Percentiles rank a stretch among this genome's conserved stretches.
Conservation (phyloP, 2,797 vertebrate species). For the Erpetoichthys calabaricus region DNA sequence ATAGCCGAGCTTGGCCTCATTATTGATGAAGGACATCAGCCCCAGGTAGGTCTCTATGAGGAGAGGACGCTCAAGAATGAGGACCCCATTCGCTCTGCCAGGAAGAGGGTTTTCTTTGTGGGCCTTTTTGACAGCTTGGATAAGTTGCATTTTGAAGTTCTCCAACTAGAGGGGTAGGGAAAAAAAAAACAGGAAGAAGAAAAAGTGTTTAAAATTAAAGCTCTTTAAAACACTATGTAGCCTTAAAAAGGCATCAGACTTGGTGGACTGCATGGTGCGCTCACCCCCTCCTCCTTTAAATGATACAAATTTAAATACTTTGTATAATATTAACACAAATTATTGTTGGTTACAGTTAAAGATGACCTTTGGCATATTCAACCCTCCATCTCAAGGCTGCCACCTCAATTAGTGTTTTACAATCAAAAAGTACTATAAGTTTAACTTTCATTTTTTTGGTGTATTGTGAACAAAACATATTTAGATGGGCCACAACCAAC, state of each 20-base stretch:
- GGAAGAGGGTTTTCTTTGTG: conserved; percentile 67
- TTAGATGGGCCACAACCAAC: too few relatives aligned
- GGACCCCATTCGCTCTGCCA: conserved; percentile 55
- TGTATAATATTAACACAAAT: too few relatives aligned
- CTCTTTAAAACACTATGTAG: background rate
- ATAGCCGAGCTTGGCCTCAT: conserved; percentile 89
- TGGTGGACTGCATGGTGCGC: background rate
- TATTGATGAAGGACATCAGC: conserved; percentile 94
- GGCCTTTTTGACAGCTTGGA: conserved; percentile 85
- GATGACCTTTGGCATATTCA: too few relatives aligned
- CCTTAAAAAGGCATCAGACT: background rate
- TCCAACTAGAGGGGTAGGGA: conserved; percentile 55
- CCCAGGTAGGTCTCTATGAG: conserved; percentile 94
- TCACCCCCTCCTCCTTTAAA: background rate
- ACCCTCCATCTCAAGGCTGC: too few relatives aligned
- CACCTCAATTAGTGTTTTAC: too few relatives aligned
- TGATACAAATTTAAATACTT: too few relatives aligned
- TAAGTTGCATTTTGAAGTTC: conserved; percentile 72
- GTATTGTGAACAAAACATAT: too few relatives aligned
- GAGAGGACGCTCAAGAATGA: conserved; percentile 78
- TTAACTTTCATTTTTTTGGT: too few relatives aligned
- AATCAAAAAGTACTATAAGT: too few relatives aligned
- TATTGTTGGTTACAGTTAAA: too few relatives aligned
- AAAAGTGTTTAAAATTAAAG: background rate
- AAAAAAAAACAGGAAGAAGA: background rate